Base-by-base conservation (phyloP, 2,797 vertebrate genomes). In the Otolemur crassicaudatus region DNA sequence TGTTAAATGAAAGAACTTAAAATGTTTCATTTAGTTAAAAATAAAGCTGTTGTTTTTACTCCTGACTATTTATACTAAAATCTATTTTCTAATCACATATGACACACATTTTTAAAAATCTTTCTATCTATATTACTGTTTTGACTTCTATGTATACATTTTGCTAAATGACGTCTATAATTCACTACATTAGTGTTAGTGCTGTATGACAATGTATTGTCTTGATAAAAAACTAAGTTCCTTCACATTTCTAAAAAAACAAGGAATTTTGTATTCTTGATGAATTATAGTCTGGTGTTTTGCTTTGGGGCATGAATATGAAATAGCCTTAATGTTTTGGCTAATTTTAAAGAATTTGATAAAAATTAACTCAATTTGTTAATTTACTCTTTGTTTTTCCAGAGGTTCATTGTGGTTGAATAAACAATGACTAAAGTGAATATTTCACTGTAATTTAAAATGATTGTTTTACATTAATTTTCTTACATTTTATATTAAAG, bases 141-240 rank as follows among this genome's bases (percentile, higher is more conserved):
- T 87, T 90, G 17, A 69, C 53, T 94, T 80, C 29, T 85, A 65
- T 1, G 25, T 31, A 56, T 17, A 67, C 2, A 17, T 83, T 70
- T 93, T 93, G 75, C 77, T 91, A 83, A 87, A 86, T 61, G 43
- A 17, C 3, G 65, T 60, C 46, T 85, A 34, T 87, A 90, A 86
- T 95, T 69, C 72, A 65, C 11, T 4, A 73, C 8, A 92, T 95
- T 89, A n/a, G 43, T 80, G 22, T 61, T 61, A 79, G 79, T 89
- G 9, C 20, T 95, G 63, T 87, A 88, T 75, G 60, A 92, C 91
- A 60, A 3, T 73, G 46, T 49, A 5, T 77, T 95, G 31, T 13
- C 29, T 63, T 93, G 46, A 56, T 69, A 40, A 91, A 94, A 95
- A 95, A 85, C 31, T 94, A 80, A 94, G 84, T 90, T 63, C 22